These are phyloP conservation scores for Pseudopleuronectes americanus DNA, from an alignment of 2,797 vertebrate species.

Conservation along the genomic window DNA sequence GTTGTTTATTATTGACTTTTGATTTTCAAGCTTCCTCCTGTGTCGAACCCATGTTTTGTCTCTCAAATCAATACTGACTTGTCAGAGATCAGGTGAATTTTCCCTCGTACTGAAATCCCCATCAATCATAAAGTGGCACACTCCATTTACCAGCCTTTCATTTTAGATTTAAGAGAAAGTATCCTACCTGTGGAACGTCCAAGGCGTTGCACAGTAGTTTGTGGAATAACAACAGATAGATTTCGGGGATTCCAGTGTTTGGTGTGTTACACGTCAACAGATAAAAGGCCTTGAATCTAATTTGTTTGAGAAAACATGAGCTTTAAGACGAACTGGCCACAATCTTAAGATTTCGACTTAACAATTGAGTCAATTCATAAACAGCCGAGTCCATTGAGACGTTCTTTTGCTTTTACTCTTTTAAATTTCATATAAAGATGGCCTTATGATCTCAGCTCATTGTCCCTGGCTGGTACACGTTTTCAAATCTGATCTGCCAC, in stretches of 20 bases:
- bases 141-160: neutral
- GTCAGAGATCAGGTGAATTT: neutral
- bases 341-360: conserved; percentile 9
- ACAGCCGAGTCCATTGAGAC: conserved; percentile 15
- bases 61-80: conserved; percentile 15
- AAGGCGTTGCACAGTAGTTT: too few species aligned
- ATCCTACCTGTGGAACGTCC: too few species aligned
- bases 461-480: conserved; percentile 34
- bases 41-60: conserved; percentile 8
- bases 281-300: conserved; percentile 9
- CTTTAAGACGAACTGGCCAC: conserved; percentile 7
- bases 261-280: neutral
- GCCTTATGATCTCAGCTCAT: conserved; percentile 32
- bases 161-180: too few species aligned
- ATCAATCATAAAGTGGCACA: conserved; percentile 7
- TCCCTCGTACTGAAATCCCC: conserved; percentile 6
- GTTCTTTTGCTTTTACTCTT: conserved; percentile 1
- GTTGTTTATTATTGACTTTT: conserved; percentile 2
- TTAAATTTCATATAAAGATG: conserved; percentile 21
- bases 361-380: conserved; percentile 11
- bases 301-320: conserved; percentile 16
- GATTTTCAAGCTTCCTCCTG: neutral
- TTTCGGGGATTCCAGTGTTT: neutral
- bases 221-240: too few species aligned
- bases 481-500: conserved; percentile 24